These are phyloP conservation scores for Andrena camellia DNA, from an alignment of 2,888 invertebrate genomes.

Conservation along the genomic window DNA sequence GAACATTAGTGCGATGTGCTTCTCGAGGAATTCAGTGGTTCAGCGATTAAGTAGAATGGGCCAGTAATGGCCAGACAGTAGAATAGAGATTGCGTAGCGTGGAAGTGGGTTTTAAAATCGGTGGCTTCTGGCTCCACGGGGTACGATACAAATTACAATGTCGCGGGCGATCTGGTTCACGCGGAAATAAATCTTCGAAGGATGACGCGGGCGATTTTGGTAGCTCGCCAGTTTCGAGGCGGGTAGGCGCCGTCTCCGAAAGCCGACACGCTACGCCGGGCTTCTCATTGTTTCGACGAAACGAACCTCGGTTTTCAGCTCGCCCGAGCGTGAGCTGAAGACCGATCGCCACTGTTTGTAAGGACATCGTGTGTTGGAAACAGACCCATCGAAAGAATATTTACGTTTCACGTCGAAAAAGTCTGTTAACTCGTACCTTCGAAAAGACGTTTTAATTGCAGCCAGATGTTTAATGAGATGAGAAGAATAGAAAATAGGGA, in stretches of 20 bases:
- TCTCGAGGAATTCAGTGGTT: not conserved
- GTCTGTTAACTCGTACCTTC: not conserved
- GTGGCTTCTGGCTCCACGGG: not conserved
- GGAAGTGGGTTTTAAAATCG: conserved; percentile 17
- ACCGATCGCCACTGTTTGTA: conserved; percentile 55
- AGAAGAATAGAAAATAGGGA: no score
- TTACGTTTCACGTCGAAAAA: not conserved
- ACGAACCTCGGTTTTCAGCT: conserved; percentile 33
- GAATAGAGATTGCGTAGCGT: not conserved
- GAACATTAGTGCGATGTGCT: no score
- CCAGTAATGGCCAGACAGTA: conserved; percentile 22
- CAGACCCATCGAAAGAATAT: not conserved
- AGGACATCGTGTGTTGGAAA: conserved; percentile 21
- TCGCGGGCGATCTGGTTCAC: conserved; percentile 17
- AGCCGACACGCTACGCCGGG: conserved; percentile 47
- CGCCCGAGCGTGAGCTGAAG: conserved; percentile 46
- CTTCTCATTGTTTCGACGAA: conserved; percentile 47
- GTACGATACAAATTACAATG: conserved; percentile 30
- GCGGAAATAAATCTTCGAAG: conserved; percentile 48
- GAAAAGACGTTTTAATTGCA: no score
- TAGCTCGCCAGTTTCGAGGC: conserved; percentile 42
- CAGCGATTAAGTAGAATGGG: conserved; percentile 32
- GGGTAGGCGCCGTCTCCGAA: conserved; percentile 36
- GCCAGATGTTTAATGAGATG: no score
- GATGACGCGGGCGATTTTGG: conserved; percentile 53